Conservation (phyloP, 2,797 vertebrate species). For the Bovichtus variegatus region DNA sequence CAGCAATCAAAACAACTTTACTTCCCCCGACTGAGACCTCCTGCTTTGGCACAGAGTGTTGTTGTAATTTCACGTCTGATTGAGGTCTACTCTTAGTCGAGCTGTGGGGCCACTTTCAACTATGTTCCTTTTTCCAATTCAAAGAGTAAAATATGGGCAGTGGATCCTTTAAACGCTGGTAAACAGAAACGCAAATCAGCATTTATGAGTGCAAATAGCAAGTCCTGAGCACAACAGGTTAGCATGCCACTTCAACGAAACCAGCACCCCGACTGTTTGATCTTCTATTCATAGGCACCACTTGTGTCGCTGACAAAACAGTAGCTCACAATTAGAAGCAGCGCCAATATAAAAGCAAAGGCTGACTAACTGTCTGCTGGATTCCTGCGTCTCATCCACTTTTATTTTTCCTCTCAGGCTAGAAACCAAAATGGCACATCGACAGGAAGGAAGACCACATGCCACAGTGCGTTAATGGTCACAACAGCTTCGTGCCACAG, state of each 20-base stretch:
- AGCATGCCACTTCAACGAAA: slow-evolving; percentile 35
- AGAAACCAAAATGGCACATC: slow-evolving; percentile 66
- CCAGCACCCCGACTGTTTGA: slow-evolving; percentile 44
- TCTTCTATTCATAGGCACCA: slow-evolving; percentile 55
- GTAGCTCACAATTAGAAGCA: slow-evolving; percentile 57
- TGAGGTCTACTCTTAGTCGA: slow-evolving; percentile 39
- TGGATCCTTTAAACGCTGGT: slow-evolving; percentile 47
- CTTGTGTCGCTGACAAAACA: slow-evolving; percentile 54
- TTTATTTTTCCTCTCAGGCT: slow-evolving; percentile 45
- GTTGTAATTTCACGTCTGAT: slow-evolving; percentile 49
- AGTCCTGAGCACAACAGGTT: slow-evolving; percentile 29
- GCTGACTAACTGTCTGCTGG: slow-evolving; percentile 39
- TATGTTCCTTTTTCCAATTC: slow-evolving; percentile 30
- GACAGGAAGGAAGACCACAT: slow-evolving; percentile 65
- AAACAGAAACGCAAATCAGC: slow-evolving; percentile 62
- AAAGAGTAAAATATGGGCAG: slow-evolving; percentile 37
- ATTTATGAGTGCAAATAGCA: slow-evolving; percentile 58
- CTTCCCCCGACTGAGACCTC: slow-evolving; percentile 3
- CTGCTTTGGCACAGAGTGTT: slow-evolving; percentile 25
- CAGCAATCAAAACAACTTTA: slow-evolving; percentile 35
- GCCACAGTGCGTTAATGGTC: slow-evolving; percentile 64
- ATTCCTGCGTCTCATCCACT: slow-evolving; percentile 35
- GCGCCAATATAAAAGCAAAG: slow-evolving; percentile 40
- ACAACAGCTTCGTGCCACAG: slow-evolving; percentile 41
- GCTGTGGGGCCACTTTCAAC: slow-evolving; percentile 45